phyloP scores from a whole-genome alignment of 2,797 vertebrate species.

The Macropodus opercularis region DNA sequence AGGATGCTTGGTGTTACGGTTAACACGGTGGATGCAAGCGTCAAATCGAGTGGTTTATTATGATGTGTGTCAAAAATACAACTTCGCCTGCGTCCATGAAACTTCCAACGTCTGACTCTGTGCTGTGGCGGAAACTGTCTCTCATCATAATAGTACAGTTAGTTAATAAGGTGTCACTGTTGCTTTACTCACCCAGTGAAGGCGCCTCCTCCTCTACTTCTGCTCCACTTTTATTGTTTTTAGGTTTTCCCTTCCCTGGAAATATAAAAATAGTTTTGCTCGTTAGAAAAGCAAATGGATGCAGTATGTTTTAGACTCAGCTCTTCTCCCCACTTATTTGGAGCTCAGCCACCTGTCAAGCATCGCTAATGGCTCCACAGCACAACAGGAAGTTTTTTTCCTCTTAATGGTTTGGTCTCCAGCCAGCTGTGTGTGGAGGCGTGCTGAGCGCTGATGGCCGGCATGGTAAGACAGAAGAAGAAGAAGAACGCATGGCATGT shows the following conservation, averaged over 20 bases:
- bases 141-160: slow-evolving; percentile 19
- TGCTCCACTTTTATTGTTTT: slow-evolving; percentile 41
- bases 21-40: slow-evolving; percentile 55
- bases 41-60: slow-evolving; percentile 44
- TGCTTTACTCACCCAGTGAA: slow-evolving; percentile 67
- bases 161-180: slow-evolving; percentile 25
- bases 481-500: slow-evolving; percentile 50
- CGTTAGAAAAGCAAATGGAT: slow-evolving; percentile 42
- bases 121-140: slow-evolving; percentile 3
- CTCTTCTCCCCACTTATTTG: slow-evolving; percentile 20
- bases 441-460: slow-evolving; percentile 45
- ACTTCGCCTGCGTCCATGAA: slow-evolving; percentile 12
- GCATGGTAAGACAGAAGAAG: slow-evolving; percentile 55
- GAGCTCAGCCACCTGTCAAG: slow-evolving; percentile 21
- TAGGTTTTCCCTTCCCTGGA: slow-evolving; percentile 40
- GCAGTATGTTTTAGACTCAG: neutral
- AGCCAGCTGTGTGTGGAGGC: slow-evolving; percentile 58
- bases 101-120: neutral
- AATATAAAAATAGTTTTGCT: slow-evolving; percentile 27
- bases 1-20: slow-evolving; percentile 64
- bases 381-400: slow-evolving; percentile 65
- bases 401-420: slow-evolving; percentile 62
- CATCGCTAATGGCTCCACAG: slow-evolving; percentile 34
- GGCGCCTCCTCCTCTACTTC: slow-evolving; percentile 36
- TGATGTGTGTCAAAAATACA: slow-evolving; percentile 20